A percentile compares a stretch with the other conserved stretches of the same genome.
Evolutionary conservation across 1,140 invertebrate genomes (phyloP).

Genomic region (Rhopalosiphum maidis): DNA sequence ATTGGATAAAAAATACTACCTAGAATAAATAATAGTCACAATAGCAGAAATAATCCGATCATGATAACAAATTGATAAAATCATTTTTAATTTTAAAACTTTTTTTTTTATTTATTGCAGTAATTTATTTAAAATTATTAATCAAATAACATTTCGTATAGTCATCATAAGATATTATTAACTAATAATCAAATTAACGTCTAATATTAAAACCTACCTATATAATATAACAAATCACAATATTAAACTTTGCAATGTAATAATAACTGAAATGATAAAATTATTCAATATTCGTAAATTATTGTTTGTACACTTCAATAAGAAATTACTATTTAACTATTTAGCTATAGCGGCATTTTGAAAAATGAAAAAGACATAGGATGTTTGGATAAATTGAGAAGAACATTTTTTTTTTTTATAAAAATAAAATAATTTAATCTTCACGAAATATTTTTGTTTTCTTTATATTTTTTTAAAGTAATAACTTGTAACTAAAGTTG

Average conservation of each 20-base stretch:
- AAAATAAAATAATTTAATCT: too few relatives aligned
- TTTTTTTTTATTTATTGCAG: not conserved
- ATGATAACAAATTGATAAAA: not conserved
- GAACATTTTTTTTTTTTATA: too few relatives aligned
- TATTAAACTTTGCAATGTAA: not conserved
- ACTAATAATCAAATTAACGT: not conserved
- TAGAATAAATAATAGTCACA: not conserved
- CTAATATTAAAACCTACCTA: not conserved
- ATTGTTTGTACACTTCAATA: too few relatives aligned
- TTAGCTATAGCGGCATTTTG: too few relatives aligned
- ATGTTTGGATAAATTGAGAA: too few relatives aligned
- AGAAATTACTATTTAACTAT: too few relatives aligned
- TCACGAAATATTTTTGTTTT: too few relatives aligned
- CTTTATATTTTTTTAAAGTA: too few relatives aligned
- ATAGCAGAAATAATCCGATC: not conserved
- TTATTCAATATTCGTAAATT: too few relatives aligned
- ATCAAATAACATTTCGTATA: not conserved
- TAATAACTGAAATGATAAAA: not conserved
- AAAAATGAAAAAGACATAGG: too few relatives aligned
- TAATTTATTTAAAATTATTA: not conserved
- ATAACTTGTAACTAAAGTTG: too few relatives aligned
- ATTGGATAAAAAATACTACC: not conserved
- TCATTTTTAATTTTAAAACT: not conserved
- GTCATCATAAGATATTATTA: not conserved
- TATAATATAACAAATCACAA: not conserved